Evolutionary conservation across 2,797 vertebrate genomes (phyloP), one percentile per base, ranked within the genome.

Genomic region (Tragelaphus eurycerus): DNA sequence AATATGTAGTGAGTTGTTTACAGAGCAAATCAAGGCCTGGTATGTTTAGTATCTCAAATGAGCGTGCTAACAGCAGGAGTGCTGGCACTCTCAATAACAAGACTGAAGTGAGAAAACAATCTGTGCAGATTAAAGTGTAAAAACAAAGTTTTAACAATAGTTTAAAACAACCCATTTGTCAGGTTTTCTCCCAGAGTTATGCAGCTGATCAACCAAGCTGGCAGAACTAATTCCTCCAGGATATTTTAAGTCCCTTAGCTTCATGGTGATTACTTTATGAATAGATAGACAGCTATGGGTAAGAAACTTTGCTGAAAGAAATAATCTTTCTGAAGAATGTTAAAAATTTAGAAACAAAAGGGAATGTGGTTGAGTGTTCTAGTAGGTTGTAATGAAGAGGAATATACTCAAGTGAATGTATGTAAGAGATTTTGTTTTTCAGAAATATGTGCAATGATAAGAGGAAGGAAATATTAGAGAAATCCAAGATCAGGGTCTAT

Each of bases 111-210:
- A 82, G 79, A 87, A 95, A 89, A 83, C 50, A 89, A 89, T 94
- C 81, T 95, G 57, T 48, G 34, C 74, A 85, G 48, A 95, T 86
- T 46, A 48, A 89, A 87, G 15, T 48, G 15, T 94, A 78, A 94
- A 97, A 97, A 93, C 96, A 95, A 84, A 92, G 87, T 78, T 88
- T 90, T 48, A 97, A 94, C 83, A 93, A 79, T 97, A 62, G 85
- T 96, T 96, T 89, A 34, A 93, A 96, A 55, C 54, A 82, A 25
- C 5, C 21, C 60, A 85, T 90, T 94, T 93, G 88, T 94, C 86
- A 89, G 0, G 0, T 95, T 93, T 92, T 79, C 7, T 67, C 46
- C 55, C 11, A 43, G 34, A 83, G 34, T 89, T 86, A 74, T 76
- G 46, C 31, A 97, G 64, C 38, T 78, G 29, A 96, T 93, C 54